These are phyloP conservation scores for Euwallacea similis DNA, from an alignment of 1,140 invertebrate genomes.

Conservation along the genomic window DNA sequence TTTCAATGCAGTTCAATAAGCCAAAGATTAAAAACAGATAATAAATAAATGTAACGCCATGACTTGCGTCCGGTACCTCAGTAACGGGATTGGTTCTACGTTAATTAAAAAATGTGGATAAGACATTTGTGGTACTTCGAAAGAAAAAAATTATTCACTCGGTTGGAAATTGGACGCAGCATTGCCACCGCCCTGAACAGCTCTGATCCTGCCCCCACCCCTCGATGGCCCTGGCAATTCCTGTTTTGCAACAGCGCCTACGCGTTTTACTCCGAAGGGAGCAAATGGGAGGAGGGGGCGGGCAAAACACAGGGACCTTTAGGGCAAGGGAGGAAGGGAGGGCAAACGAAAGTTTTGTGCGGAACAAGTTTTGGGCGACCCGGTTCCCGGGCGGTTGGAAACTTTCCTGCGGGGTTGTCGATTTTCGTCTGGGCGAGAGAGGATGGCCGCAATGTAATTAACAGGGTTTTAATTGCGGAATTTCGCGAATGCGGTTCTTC, in stretches of 20 bases:
- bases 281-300: neutral
- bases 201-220: constrained; percentile 6
- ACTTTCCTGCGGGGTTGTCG: constrained; percentile 18
- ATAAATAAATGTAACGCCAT: too few relatives aligned
- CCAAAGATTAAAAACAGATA: too few relatives aligned
- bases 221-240: constrained; percentile 17
- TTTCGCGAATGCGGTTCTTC: too few relatives aligned
- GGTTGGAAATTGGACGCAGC: too few relatives aligned
- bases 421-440: constrained; percentile 10
- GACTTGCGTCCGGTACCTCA: too few relatives aligned
- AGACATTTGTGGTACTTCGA: too few relatives aligned
- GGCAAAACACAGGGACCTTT: constrained; percentile 21
- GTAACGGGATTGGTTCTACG: too few relatives aligned
- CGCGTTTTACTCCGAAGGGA: constrained; percentile 19
- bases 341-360: constrained; percentile 22
- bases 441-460: constrained; percentile 1
- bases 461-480: neutral
- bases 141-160: too few relatives aligned
- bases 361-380: constrained; percentile 31
- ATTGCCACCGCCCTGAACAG: neutral
- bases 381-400: constrained; percentile 30
- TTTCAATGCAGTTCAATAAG: too few relatives aligned
- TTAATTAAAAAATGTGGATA: too few relatives aligned
- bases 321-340: neutral
- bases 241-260: constrained; percentile 30